phyloP scores from a whole-genome alignment of 1,140 invertebrate genomes.

The Pachyrhynchus sulphureomaculatus region DNA sequence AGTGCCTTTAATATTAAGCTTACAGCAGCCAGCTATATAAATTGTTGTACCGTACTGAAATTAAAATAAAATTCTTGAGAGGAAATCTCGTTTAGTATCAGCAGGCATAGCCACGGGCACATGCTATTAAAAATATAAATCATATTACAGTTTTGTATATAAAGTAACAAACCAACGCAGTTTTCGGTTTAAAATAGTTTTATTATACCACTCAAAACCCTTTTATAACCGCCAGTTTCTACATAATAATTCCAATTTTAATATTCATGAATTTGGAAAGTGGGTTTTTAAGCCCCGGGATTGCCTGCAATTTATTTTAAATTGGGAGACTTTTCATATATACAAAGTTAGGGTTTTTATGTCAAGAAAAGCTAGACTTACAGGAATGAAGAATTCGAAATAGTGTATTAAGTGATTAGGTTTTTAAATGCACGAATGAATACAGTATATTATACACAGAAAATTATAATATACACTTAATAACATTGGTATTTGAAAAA shows the following conservation, averaged over 20 bases:
- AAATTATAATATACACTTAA: too few species aligned
- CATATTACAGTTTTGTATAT: too few species aligned
- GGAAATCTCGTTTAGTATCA: too few species aligned
- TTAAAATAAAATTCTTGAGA: too few species aligned
- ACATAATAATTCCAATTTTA: constrained; percentile 26
- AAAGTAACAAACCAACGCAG: constrained; percentile 1
- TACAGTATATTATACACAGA: too few species aligned
- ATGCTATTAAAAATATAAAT: too few species aligned
- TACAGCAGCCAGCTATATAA: too few species aligned
- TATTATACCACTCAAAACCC: constrained; percentile 4
- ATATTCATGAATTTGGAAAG: constrained; percentile 25
- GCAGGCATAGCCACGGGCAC: too few species aligned
- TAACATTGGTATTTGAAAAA: too few species aligned
- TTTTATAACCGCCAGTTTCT: constrained; percentile 16
- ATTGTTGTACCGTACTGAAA: too few species aligned
- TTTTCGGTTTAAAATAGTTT: constrained; percentile 11
- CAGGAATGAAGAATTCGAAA: neutral
- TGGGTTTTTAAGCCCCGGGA: constrained; percentile 17
- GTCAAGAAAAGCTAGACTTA: neutral
- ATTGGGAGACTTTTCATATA: constrained; percentile 18
- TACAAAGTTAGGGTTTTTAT: constrained; percentile 6
- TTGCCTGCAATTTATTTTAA: constrained; percentile 19
- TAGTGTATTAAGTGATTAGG: neutral
- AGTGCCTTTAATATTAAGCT: too few species aligned
- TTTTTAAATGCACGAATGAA: too few species aligned